Conservation (phyloP, 2,888 invertebrate genomes). For the Chironomus tentans region DNA sequence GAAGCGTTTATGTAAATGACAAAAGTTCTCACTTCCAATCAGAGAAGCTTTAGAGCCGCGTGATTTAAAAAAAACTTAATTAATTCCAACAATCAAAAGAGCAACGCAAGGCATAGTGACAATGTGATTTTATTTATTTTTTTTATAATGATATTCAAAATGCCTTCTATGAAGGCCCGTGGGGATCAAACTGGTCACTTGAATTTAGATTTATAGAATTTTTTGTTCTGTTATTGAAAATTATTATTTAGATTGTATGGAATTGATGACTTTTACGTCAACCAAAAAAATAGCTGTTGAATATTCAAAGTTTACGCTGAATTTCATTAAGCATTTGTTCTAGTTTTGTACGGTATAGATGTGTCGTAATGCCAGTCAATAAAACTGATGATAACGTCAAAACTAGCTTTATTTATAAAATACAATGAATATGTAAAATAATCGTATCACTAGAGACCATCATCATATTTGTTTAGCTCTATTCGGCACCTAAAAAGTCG, state of each 20-base stretch:
- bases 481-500: too few relatives aligned
- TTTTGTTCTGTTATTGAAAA: too few relatives aligned
- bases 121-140: too few relatives aligned
- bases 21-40: background rate
- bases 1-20: background rate
- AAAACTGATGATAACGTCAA: too few relatives aligned
- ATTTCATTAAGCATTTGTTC: background rate
- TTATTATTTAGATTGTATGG: background rate
- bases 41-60: background rate
- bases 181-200: conserved; percentile 2
- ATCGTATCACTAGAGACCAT: too few relatives aligned
- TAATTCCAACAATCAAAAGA: background rate
- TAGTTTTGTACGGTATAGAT: too few relatives aligned
- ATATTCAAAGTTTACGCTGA: background rate
- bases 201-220: background rate
- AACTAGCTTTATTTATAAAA: too few relatives aligned
- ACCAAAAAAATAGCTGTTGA: background rate
- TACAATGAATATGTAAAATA: too few relatives aligned
- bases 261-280: background rate
- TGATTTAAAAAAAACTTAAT: background rate
- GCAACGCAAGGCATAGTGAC: background rate
- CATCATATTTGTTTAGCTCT: too few relatives aligned
- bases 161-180: background rate
- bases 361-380: too few relatives aligned
- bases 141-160: background rate